Percentiles rank a stretch among this genome's conserved stretches.
These are phyloP conservation scores for Sebastes goodei DNA, from an alignment of 2,797 vertebrate genomes.

Conservation along the genomic window DNA sequence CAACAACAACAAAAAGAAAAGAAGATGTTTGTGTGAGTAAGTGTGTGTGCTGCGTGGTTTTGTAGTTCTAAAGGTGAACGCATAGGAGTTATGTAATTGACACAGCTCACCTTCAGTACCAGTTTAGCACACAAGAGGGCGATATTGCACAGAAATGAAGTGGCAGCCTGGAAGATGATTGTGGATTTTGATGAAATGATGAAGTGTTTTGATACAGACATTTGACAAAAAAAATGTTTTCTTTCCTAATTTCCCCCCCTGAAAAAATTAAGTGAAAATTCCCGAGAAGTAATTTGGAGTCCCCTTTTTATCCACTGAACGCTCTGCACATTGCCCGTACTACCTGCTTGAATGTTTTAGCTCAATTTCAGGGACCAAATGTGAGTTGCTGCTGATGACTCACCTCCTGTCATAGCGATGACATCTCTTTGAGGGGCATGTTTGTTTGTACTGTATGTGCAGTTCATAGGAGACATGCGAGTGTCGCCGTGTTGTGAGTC, in stretches of 20 bases:
- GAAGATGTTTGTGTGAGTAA: not conserved
- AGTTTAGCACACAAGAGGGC: constrained; percentile 61
- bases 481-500: constrained; percentile 40
- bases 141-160: constrained; percentile 33
- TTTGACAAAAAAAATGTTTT: not conserved
- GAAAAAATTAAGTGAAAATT: not conserved
- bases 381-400: constrained; percentile 45
- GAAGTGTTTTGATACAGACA: constrained; percentile 27
- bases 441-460: not conserved
- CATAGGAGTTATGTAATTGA: constrained; percentile 51
- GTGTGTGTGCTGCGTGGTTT: constrained; percentile 8
- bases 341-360: constrained; percentile 58
- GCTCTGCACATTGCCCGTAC: constrained; percentile 6
- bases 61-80: constrained; percentile 10
- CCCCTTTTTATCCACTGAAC: not conserved
- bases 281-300: not conserved
- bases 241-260: not conserved
- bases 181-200: constrained; percentile 7
- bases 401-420: constrained; percentile 39
- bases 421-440: constrained; percentile 35
- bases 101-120: constrained; percentile 68
- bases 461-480: constrained; percentile 17
- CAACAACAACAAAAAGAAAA: not conserved
- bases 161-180: constrained; percentile 24
- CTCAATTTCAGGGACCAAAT: constrained; percentile 67